Base-by-base conservation (phyloP, 2,113 vertebrate genomes). In the Daubentonia madagascariensis region DNA sequence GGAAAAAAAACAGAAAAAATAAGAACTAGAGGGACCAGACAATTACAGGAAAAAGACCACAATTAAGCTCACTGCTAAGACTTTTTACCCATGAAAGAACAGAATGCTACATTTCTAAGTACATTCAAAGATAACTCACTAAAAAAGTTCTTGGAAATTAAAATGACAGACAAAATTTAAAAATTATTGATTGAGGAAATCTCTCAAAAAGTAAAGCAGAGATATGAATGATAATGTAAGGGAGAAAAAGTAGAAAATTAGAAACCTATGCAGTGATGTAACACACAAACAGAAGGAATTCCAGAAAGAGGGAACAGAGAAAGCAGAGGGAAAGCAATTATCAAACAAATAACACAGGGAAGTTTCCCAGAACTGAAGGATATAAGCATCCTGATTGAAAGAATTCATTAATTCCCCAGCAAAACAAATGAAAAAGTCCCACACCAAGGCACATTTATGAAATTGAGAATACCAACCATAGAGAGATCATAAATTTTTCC, bases 361-460 rank as follows among this genome's bases (percentile, higher is more conserved):
- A 80, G 35, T 65, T 72, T 65, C 65, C 52, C 57, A 80, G 14
- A 96, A 95, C 61, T 78, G 30, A 57, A 84, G n/a, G 4, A 48
- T 40, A 6, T 6, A 92, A 80, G 3, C 35, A 9, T 76, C 59
- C 40, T 61, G 43, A 61, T 35, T 72, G 54, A 93, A 85, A 92
- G 16, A n/a, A 63, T 76, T 65, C 12, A 43, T 45, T 45, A 88
- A 90, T n/a, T 93, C 23, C n/a, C 32, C 25, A 89, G 68, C 5
- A 65, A 97, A 95, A 85, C 28, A 93, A 83, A 85, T 67, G 11
- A 76, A 76, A 93, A 95, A 80, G 35, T 52, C 35, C 28, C 35
- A 92, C 5, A 81, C 1, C 18, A 84, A 52, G 17, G 43, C 7
- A 91, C 13, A 70, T 63, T 10, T 81, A 3, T 75, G 18, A 79